phyloP scores from a whole-genome alignment of 2,888 invertebrate species.

The Orchestes rusci region DNA sequence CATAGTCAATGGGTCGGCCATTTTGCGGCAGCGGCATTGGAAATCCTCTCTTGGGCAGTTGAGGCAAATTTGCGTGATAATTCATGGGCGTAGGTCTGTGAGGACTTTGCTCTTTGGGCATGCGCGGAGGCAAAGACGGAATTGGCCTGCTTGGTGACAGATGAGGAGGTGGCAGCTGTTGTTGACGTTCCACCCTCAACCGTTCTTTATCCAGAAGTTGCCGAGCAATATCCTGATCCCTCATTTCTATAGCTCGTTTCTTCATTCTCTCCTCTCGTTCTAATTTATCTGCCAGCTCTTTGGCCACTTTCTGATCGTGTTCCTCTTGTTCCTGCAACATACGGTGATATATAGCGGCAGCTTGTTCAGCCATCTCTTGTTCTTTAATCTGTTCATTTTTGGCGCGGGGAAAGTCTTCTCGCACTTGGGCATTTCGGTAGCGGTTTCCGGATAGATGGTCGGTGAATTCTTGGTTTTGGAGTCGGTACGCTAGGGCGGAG shows the following conservation, averaged over 20 bases:
- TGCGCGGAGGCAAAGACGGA: constrained; percentile 26
- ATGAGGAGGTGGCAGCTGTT: constrained; percentile 11
- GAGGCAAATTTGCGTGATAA: constrained; percentile 35
- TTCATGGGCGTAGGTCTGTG: constrained; percentile 33
- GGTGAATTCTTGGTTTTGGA: constrained; percentile 76
- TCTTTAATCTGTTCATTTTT: constrained; percentile 65
- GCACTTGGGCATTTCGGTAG: constrained; percentile 66
- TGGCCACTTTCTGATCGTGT: constrained; percentile 56
- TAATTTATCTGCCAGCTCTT: constrained; percentile 58
- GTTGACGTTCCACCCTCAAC: constrained; percentile 22
- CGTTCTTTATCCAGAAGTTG: constrained; percentile 46
- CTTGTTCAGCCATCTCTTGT: constrained; percentile 56
- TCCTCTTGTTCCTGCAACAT: constrained; percentile 63
- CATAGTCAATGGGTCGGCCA: neutral
- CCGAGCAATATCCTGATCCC: constrained; percentile 49
- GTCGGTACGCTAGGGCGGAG: constrained; percentile 69
- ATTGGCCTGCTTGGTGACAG: constrained; percentile 31
- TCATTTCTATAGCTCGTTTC: constrained; percentile 48
- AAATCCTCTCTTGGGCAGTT: constrained; percentile 34
- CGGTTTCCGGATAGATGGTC: constrained; percentile 70
- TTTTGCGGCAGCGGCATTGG: constrained; percentile 39
- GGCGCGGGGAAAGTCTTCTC: constrained; percentile 72
- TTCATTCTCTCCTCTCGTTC: constrained; percentile 51
- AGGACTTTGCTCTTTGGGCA: constrained; percentile 32
- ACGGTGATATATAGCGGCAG: constrained; percentile 52